Percentiles rank a stretch among this genome's conserved stretches.
Evolutionary conservation across 1,140 invertebrate genomes (phyloP).

Genomic region (Parasteatoda tepidariorum): DNA sequence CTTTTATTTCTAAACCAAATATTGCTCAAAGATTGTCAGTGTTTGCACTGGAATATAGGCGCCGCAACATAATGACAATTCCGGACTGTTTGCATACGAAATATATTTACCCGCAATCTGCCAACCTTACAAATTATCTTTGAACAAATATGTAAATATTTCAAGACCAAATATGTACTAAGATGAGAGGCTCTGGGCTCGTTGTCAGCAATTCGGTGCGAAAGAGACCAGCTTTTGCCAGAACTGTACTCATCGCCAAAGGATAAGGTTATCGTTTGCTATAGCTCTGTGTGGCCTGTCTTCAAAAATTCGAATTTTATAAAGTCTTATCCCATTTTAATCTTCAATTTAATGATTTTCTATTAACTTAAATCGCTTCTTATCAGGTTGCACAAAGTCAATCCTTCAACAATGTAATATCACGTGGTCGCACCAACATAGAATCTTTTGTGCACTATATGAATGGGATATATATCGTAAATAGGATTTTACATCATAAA

Average conservation of each 20-base stretch:
- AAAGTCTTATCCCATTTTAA: too few species aligned
- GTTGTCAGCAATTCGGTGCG: constrained; percentile 44
- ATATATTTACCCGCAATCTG: constrained; percentile 62
- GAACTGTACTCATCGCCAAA: constrained; percentile 51
- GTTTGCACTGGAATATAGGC: constrained; percentile 58
- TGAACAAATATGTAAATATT: constrained; percentile 62
- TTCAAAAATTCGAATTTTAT: background rate
- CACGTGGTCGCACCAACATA: too few species aligned
- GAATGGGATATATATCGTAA: too few species aligned
- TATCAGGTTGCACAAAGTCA: too few species aligned
- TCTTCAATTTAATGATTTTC: too few species aligned
- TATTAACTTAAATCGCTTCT: too few species aligned
- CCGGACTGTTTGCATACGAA: constrained; percentile 61
- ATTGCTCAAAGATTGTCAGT: constrained; percentile 61
- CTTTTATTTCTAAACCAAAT: constrained; percentile 62
- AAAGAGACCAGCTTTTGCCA: constrained; percentile 47
- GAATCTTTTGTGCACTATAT: too few species aligned
- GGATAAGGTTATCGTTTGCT: constrained; percentile 49
- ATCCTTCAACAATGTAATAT: too few species aligned
- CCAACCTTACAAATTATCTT: constrained; percentile 62
- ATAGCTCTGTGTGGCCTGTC: background rate
- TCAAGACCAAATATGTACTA: constrained; percentile 61
- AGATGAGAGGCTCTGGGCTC: constrained; percentile 55
- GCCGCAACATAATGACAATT: constrained; percentile 61
- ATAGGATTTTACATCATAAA: too few species aligned